Evolutionary conservation across 1,140 invertebrate genomes (phyloP), one percentile per base, ranked within the genome.

Genomic region (Campodea augens): DNA sequence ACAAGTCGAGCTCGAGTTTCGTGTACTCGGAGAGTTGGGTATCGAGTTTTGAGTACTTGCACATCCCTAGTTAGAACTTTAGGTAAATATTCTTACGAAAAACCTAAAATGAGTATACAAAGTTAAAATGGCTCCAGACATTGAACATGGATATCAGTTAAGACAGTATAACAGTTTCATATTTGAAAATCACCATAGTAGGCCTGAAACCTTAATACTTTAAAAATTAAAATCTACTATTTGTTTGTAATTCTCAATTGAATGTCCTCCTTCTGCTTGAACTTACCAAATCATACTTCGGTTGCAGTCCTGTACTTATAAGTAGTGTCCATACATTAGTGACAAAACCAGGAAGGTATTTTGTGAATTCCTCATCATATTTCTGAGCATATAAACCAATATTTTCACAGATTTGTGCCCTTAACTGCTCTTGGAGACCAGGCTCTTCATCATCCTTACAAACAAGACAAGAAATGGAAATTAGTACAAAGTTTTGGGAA

Each of bases 321-420:
- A 97, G 66, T 22, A 97, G 69, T 52, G 78, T 81, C 92, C 92
- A 98, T 41, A 96, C 80, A 27, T 79, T 81, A 0, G 78, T 86
- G 2, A 98, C 90, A 71, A 98, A 98, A 24, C 70, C 69, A 4
- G 82, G 78, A 36, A 96, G 72, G 63, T 83, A 91, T 7, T 77
- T 73, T 27, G 75, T 71, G 63, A 98, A 98, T 58, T 98, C 93
- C 64, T 98, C 93, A 60, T 93, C 88, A 57, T 98, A 98, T 60
- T 97, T 98, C 52, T 90, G 80, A 1, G 92, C 92, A 65, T 96
- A 98, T 23, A 98, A 66, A 1, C 81, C 74, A 13, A 93, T 76
- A 59, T 95, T 96, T 57, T 95, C 89, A 63, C 92, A 97, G 15
- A 98, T 81, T 68, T 97, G 89, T 0, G 89, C 88, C 52, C 88